Evolutionary conservation across 2,113 vertebrate genomes (phyloP), one percentile per base, ranked within the genome.

Genomic region (Cyprichromis sp.): DNA sequence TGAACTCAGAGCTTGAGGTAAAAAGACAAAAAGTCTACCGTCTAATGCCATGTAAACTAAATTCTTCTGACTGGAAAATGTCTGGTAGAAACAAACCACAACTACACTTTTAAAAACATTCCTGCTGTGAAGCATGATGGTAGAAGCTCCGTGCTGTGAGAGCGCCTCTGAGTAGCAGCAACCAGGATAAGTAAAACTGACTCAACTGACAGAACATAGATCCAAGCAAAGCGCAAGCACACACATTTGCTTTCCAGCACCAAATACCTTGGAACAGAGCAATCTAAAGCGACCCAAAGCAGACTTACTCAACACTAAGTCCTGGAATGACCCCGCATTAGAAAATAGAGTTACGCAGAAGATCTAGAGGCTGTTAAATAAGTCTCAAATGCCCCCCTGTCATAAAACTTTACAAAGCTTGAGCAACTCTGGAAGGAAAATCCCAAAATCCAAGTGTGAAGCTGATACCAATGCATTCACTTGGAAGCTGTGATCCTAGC

Each of bases 351-450:
- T 34, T 50, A 53, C 12, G 54, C 36, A 1, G 34, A 42, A 63
- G 68, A 84, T 26, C 80, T 71, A 71, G 53, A 81, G 34, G 79
- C 81, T 24, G 55, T 12, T 50, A 3, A 86, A 84, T 63, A 76
- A 88, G 73, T 81, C 82, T 47, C 59, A 87, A 87, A 54, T 80
- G 57, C 76, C 31, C 34, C 78, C 61, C 61, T 21, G 34, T 73
- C 21, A 16, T 83, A 31, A 40, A 82, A 50, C 61, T 90, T 86
- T 26, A 76, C 36, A 88, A 91, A 86, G 86, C 42, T 84, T 52
- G 29, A 83, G 21, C 80, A 85, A 63, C 82, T 88, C 87, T 89
- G 79, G 36, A 88, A 54, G 73, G 34, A 83, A 93, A 91, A 92
- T 87, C 52, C 52, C 9, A 24, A 80, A 90, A 89, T 79, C 83